Base-by-base conservation (phyloP, 2,797 vertebrate species). In the Botia almorhae region DNA sequence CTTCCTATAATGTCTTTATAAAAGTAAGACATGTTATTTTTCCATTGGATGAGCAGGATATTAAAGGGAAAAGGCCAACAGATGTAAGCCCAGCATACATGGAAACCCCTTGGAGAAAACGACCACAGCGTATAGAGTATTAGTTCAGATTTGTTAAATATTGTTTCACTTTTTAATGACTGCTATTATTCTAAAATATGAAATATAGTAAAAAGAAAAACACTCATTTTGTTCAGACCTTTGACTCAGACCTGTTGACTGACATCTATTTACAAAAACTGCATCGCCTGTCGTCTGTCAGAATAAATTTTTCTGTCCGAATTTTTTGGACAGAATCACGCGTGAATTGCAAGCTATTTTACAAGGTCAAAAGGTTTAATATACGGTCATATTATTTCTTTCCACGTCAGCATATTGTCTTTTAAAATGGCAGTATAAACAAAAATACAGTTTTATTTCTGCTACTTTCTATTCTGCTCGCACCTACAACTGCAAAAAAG, bases 321-420 rank as follows among this genome's bases (percentile, higher is more conserved):
- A n/a, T 33, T 83, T 75, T 48, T 83, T 76, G 48, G 29, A 63
- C 68, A 11, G 33, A 36, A 72, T 64, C 55, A 61, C 11, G 6
- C 39, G 10, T 39, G 2, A 39, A 10, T 43, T 19, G n/a, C 4
- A 16, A 63, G 61, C 65, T 79, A 58, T 78, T 60, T 36, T 26
- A 10, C 39, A 67, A 64, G 78, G 82, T 80, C 69, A 78, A 78
- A 67, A 60, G 19, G 58, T 51, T 76, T 76, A 8, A 76, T 75
- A 72, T 46, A 39, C 1, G 13, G n/a, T 26, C 12, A 67, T 67
- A 65, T 7, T 43, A 67, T 26, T 55, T 55, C 10, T 39, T 29
- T 55, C 19, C 13, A 33, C 0, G 2, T 26, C 61, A 13, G 61
- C 19, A 55, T 67, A 76, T 46, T 56, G 33, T 33, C 13, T 26